Evolutionary conservation across 2,113 vertebrate genomes (phyloP).

Genomic region (Paramisgurnus dabryanus): DNA sequence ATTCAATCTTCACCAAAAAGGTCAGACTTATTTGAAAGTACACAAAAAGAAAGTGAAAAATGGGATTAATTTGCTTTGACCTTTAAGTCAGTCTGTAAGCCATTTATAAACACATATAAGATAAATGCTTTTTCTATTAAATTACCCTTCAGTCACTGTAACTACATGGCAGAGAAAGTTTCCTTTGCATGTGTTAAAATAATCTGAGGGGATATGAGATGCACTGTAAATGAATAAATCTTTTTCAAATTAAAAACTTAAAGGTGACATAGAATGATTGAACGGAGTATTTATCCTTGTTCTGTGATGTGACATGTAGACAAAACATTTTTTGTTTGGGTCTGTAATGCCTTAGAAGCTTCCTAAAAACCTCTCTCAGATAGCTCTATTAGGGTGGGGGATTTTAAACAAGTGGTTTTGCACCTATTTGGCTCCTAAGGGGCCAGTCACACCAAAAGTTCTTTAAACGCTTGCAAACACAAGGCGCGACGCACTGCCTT

Average conservation of each 20-base stretch:
- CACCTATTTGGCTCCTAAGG: too few relatives aligned
- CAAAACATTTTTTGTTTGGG: too few relatives aligned
- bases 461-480: too few relatives aligned
- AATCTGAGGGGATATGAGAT: conserved; percentile 28
- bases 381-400: too few relatives aligned
- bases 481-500: too few relatives aligned
- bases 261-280: too few relatives aligned
- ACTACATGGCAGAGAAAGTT: conserved; percentile 41
- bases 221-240: conserved; percentile 38
- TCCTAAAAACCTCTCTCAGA: too few relatives aligned
- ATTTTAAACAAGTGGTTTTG: too few relatives aligned
- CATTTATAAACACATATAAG: conserved; percentile 48
- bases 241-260: conserved; percentile 24
- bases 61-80: conserved; percentile 46
- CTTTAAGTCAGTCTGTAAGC: conserved; percentile 49
- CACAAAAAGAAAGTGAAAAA: conserved; percentile 22
- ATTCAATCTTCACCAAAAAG: conserved; percentile 8
- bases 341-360: too few relatives aligned
- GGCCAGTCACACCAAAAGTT: too few relatives aligned
- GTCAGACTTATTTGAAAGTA: conserved; percentile 12
- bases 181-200: conserved; percentile 39
- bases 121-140: conserved; percentile 31
- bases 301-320: too few relatives aligned
- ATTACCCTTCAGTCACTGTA: conserved; percentile 33
- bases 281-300: too few relatives aligned